Conservation (phyloP, 2,797 vertebrate genomes). For the Darevskia nairensis region DNA sequence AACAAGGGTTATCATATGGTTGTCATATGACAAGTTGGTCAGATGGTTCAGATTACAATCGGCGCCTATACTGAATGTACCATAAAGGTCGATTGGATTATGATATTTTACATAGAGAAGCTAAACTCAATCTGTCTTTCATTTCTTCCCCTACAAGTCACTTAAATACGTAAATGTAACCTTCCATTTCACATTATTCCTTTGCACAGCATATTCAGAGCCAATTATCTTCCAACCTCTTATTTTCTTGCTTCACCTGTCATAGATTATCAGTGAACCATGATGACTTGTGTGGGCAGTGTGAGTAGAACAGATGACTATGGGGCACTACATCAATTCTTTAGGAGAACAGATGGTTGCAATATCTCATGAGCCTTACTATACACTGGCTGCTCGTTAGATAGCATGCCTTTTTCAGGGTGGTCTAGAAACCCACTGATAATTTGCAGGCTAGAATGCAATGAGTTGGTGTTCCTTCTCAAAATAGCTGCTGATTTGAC, state of each 20-base stretch:
- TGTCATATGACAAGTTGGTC: no score
- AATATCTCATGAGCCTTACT: slow-evolving; percentile 42
- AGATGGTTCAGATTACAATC: neutral
- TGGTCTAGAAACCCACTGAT: slow-evolving; percentile 43
- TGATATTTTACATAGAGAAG: neutral
- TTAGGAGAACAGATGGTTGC: slow-evolving; percentile 64
- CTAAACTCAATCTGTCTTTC: neutral
- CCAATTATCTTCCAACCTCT: slow-evolving; percentile 42
- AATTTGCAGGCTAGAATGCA: slow-evolving; percentile 15
- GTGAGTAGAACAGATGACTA: slow-evolving; percentile 60
- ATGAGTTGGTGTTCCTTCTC: slow-evolving; percentile 24
- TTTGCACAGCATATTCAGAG: slow-evolving; percentile 23
- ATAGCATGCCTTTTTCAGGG: slow-evolving; percentile 27
- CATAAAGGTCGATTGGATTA: neutral
- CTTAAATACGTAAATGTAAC: neutral
- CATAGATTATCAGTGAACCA: slow-evolving; percentile 41
- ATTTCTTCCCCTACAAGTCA: neutral
- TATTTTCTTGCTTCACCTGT: slow-evolving; percentile 52
- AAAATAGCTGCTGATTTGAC: slow-evolving; percentile 30
- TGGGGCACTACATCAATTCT: slow-evolving; percentile 47
- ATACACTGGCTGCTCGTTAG: slow-evolving; percentile 43
- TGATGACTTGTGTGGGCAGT: slow-evolving; percentile 56
- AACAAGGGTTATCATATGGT: neutral
- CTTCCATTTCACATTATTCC: slow-evolving; percentile 8
- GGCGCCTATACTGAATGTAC: neutral